Percentiles rank a stretch among this genome's conserved stretches.
phyloP scores from a whole-genome alignment of 1,140 invertebrate species.

The Heliconius melpomene region DNA sequence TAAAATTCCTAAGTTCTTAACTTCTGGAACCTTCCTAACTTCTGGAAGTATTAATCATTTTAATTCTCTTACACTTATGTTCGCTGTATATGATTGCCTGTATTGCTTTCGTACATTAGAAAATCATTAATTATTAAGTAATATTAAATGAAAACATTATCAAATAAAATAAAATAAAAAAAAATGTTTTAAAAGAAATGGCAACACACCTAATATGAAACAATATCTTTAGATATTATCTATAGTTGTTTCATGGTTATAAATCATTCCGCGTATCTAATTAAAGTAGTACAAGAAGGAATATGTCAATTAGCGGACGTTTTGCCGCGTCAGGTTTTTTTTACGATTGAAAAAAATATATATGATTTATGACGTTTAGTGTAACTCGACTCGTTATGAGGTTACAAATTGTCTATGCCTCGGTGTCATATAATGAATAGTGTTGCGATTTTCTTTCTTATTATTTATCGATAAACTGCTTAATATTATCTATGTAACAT shows the following conservation, averaged over 20 bases:
- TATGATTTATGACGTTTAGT: conserved; percentile 65
- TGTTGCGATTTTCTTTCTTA: conserved; percentile 24
- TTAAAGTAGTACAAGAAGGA: conserved; percentile 52
- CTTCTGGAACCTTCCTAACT: no score
- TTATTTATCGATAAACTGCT: conserved; percentile 24
- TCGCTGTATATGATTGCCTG: no score
- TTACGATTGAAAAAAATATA: conserved; percentile 50
- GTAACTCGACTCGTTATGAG: conserved; percentile 66
- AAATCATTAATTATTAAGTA: neutral
- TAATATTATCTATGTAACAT: neutral
- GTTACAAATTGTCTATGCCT: conserved; percentile 70
- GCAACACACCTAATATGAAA: neutral
- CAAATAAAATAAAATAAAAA: no score
- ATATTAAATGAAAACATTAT: neutral
- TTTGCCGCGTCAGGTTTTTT: conserved; percentile 59
- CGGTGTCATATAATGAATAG: conserved; percentile 49
- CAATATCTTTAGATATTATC: conserved; percentile 1
- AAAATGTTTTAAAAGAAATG: neutral
- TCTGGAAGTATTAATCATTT: no score
- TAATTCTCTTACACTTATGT: neutral
- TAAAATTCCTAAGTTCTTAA: no score
- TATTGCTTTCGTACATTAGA: neutral
- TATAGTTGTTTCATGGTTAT: conserved; percentile 27
- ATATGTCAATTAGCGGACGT: conserved; percentile 72
- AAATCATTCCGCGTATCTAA: conserved; percentile 43